Evolutionary conservation across 2,113 vertebrate genomes (phyloP), one percentile per base, ranked within the genome.

Genomic region (Pipa parva): DNA sequence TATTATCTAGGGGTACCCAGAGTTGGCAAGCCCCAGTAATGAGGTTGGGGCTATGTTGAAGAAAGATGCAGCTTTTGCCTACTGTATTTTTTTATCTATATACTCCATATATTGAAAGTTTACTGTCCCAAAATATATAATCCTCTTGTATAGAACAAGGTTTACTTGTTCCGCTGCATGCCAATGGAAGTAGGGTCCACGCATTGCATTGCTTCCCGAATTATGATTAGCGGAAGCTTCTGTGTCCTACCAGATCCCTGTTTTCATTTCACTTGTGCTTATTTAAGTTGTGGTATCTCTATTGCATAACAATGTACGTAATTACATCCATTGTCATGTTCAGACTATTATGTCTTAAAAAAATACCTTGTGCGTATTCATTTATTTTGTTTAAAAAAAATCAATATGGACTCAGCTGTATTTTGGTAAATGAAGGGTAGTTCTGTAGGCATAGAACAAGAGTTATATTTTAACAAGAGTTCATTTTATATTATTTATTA

Each of bases 401-500:
- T 81, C 67, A 74, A 59, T 77, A 77, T 69, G 71, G 73, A 79
- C 79, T 74, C 59, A 59, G 76, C 74, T 83, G 81, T 81, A 82
- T 80, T 81, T 83, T 83, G 77, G 71, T 76, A 75, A 75, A 67
- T 77, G 78, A 82, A 80, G 80, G n/a, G 83, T 79, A 72, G 63
- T 74, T 74, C 21, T 76, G 69, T 77, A 76, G 72, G 74, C 73
- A 74, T 76, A 62, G 79, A 77, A 63, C 46, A 57, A 85, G 80
- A 83, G 75, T 83, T 88, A 77, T 86, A 76, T 87, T 85, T 86
- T 85, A 83, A 80, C 83, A 75, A 71, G 66, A 80, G 73, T 72
- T 68, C 72, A 55, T 85, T 87, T 85, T 83, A 74, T 84, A 80
- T 85, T 84, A 87, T 85, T 89, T 86, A 88, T 87, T 84, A 84